Evolutionary conservation across 2,888 invertebrate species (phyloP), one percentile per base, ranked within the genome.

Genomic region (Andrena bicolor): DNA sequence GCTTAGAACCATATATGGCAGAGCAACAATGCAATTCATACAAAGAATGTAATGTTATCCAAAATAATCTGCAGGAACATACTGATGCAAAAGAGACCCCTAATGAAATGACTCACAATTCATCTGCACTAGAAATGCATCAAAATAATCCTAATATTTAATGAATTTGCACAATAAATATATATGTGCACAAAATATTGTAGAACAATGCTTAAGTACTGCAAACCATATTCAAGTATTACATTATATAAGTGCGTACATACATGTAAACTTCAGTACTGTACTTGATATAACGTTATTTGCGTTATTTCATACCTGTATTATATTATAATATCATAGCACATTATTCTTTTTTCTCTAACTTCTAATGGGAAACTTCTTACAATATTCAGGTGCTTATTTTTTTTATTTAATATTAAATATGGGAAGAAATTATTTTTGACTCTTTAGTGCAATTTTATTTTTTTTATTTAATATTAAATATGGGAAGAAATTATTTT

Each of bases 11-110:
- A 13, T 88, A 90, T 16, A 86, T 87, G 76, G 28, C 82, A 13
- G 89, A 89, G 64, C 86, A 91, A 30, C 84, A 88, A 8, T 90
- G 90, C 71, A 84, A 86, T 56, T 90, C 90, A 35, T 92, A 92
- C 76, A 87, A 88, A 2, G 88, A 91, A 41, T 92, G 90, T 68
- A 90, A 91, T 83, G 83, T 88, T n/a, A 82, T 85, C 1, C 81
- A 90, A 66, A 91, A 91, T 74, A 84, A 85, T 58, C 79, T 88
- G 16, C 76, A 85, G 30, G 82, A 87, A 20, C 84, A 86, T 72
- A 41, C 74, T 6, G 83, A 87, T 53, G 76, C 32, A 23, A 76
- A 81, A n/a, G 82, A 83, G 53, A 51, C 49, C 26, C 64, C 76
- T n/a, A 73, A 68, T 13, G 83, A 83, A 20, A 56, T 61, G 5